phyloP scores from a whole-genome alignment of 2,113 vertebrate genomes.

The Rhabdomys dilectus region DNA sequence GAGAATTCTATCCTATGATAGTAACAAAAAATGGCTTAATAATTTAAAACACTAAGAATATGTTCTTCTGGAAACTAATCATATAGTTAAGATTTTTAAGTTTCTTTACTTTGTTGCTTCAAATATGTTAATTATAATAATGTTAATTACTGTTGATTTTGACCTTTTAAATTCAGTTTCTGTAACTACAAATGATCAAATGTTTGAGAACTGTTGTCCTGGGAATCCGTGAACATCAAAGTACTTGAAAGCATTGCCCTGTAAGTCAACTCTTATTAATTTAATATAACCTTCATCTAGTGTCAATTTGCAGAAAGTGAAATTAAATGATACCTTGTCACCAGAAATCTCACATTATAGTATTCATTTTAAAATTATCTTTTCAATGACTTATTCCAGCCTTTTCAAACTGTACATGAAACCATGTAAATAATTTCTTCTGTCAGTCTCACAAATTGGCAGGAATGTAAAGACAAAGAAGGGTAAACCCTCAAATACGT shows the following conservation, averaged over 20 bases:
- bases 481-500: neutral
- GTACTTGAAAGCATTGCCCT: neutral
- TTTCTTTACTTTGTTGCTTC: neutral
- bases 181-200: slow-evolving; percentile 32
- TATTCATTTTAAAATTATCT: neutral
- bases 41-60: neutral
- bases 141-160: slow-evolving; percentile 12
- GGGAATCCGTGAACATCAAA: slow-evolving; percentile 3
- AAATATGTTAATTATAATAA: slow-evolving; percentile 40
- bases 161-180: slow-evolving; percentile 33
- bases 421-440: neutral
- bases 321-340: neutral
- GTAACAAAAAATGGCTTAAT: neutral
- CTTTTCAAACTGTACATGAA: neutral
- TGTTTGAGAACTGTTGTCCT: neutral
- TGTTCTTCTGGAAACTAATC: neutral
- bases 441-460: neutral
- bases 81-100: neutral
- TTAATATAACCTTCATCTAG: slow-evolving; percentile 15
- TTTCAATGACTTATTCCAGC: neutral
- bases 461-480: neutral
- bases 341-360: neutral
- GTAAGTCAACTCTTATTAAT: neutral
- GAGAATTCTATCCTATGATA: neutral
- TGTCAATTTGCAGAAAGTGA: neutral